Conservation (phyloP, 2,888 invertebrate species). For the Cancer borealis region DNA sequence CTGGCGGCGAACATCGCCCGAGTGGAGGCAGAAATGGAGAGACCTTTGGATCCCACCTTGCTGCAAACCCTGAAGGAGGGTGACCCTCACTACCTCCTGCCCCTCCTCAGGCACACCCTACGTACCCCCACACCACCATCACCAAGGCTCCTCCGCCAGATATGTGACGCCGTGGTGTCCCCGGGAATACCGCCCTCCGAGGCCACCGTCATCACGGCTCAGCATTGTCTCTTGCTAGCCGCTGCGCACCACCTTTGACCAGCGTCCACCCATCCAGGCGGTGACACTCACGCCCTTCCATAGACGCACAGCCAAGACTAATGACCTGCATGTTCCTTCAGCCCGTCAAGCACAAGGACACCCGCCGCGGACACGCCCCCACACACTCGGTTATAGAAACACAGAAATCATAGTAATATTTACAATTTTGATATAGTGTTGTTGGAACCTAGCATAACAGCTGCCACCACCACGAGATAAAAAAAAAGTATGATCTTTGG, state of each 20-base stretch:
- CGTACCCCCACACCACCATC: not conserved
- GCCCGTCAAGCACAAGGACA: too few species aligned
- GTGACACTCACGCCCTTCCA: not conserved
- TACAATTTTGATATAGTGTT: not conserved
- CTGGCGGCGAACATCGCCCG: not conserved
- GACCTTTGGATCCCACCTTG: not conserved
- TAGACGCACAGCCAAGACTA: not conserved
- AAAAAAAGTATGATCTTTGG: not conserved
- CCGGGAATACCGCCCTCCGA: slow-evolving; percentile 49
- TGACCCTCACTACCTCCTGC: not conserved
- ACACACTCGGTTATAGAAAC: not conserved
- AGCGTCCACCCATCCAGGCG: not conserved
- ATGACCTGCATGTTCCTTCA: not conserved
- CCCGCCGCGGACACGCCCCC: not conserved
- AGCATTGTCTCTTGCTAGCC: slow-evolving; percentile 53
- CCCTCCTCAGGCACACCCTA: not conserved
- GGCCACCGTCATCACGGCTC: slow-evolving; percentile 52
- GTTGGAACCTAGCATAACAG: not conserved
- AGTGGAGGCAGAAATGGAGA: not conserved
- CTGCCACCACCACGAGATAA: not conserved
- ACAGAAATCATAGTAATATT: not conserved
- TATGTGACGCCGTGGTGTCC: slow-evolving; percentile 24
- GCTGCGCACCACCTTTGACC: slow-evolving; percentile 10
- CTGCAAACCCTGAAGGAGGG: slow-evolving; percentile 13
- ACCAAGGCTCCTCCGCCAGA: not conserved